These are phyloP conservation scores for Nomada goodeniana DNA, from an alignment of 2,888 invertebrate genomes.

Conservation along the genomic window DNA sequence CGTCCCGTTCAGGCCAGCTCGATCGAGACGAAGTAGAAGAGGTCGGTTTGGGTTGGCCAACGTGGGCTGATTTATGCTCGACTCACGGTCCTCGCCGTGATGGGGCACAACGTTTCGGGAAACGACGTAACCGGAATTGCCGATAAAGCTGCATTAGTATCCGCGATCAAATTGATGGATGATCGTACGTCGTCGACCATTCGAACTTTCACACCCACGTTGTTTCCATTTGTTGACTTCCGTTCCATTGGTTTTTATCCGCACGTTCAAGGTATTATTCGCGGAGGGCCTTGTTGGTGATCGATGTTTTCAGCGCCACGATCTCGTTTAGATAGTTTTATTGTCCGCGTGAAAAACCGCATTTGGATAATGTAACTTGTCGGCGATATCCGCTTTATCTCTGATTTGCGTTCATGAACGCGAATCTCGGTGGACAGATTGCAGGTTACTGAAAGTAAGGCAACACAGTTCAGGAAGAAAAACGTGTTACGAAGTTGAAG, in stretches of 20 bases:
- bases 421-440: too few relatives aligned
- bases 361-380: neutral
- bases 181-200: slow-evolving; percentile 43
- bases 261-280: slow-evolving; percentile 30
- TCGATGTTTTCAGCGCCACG: slow-evolving; percentile 22
- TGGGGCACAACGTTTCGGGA: slow-evolving; percentile 34
- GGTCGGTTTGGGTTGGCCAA: slow-evolving; percentile 23
- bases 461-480: too few relatives aligned
- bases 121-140: slow-evolving; percentile 56
- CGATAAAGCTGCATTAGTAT: slow-evolving; percentile 68
- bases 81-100: slow-evolving; percentile 27
- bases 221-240: slow-evolving; percentile 49
- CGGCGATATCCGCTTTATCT: neutral
- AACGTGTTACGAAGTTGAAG: too few relatives aligned
- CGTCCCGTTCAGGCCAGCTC: slow-evolving; percentile 19
- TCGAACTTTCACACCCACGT: slow-evolving; percentile 43
- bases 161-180: slow-evolving; percentile 62
- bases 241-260: slow-evolving; percentile 23
- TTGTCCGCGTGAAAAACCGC: neutral
- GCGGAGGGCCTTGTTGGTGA: neutral
- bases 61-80: slow-evolving; percentile 49
- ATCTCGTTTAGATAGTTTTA: slow-evolving; percentile 10
- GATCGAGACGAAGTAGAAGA: slow-evolving; percentile 8
- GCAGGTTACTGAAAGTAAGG: too few relatives aligned
- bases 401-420: too few relatives aligned